phyloP scores from a whole-genome alignment of 2,797 vertebrate species.

The Nannoperca australis region DNA sequence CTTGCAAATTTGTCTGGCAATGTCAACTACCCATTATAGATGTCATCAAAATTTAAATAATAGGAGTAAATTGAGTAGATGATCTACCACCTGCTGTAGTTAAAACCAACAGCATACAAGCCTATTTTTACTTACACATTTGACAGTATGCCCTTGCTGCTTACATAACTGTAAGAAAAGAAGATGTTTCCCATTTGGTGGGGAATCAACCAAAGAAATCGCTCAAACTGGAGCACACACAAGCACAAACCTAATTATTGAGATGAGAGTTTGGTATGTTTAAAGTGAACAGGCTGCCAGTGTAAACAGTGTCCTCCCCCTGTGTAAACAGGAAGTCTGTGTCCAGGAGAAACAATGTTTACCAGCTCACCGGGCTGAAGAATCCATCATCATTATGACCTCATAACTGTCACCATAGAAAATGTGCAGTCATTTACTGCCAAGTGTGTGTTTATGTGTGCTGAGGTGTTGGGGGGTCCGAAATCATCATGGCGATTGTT shows the following conservation, averaged over 20 bases:
- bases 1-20: no score
- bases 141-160: neutral
- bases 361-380: neutral
- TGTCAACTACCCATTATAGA: neutral
- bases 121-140: neutral
- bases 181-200: neutral
- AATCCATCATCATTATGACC: conserved; percentile 64
- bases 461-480: neutral
- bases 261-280: conserved; percentile 42
- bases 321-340: conserved; percentile 8
- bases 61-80: neutral
- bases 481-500: neutral
- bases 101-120: neutral
- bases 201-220: neutral
- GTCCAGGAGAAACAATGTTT: conserved; percentile 49
- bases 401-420: conserved; percentile 46
- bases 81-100: neutral
- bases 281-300: conserved; percentile 12
- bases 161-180: neutral
- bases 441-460: neutral
- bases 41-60: neutral
- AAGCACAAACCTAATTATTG: conserved; percentile 51
- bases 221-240: neutral
- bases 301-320: conserved; percentile 34
- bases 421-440: conserved; percentile 31